Conservation (phyloP, 2,888 invertebrate species). For the Heliconius aoede region DNA sequence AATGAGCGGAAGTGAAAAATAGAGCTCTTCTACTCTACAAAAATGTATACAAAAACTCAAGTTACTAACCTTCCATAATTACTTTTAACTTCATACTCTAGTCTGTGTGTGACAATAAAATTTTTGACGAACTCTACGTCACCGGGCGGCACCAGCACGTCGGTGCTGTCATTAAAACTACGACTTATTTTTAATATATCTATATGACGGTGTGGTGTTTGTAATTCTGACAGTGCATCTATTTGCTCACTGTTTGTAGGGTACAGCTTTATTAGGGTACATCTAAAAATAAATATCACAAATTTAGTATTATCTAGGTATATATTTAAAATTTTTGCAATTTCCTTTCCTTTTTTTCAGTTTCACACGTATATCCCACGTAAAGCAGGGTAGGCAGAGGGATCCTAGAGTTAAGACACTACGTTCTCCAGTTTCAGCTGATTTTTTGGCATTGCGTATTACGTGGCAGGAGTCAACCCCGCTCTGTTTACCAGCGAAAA, state of each 20-base stretch:
- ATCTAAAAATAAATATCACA: slow-evolving; percentile 57
- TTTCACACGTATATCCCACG: too few species aligned
- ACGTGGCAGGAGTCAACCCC: too few species aligned
- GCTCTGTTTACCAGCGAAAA: too few species aligned
- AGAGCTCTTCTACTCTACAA: too few species aligned
- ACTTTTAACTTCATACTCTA: slow-evolving; percentile 57
- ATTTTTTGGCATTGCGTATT: too few species aligned
- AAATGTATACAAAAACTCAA: background rate
- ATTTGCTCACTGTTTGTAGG: slow-evolving; percentile 59
- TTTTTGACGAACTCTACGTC: slow-evolving; percentile 55
- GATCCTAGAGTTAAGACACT: too few species aligned
- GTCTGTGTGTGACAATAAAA: slow-evolving; percentile 54
- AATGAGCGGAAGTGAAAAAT: too few species aligned
- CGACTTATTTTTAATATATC: slow-evolving; percentile 67
- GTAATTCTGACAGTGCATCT: slow-evolving; percentile 53
- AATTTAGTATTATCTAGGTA: background rate
- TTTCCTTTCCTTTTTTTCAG: background rate
- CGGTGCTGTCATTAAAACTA: slow-evolving; percentile 68
- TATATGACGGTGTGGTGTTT: slow-evolving; percentile 56
- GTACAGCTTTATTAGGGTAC: slow-evolving; percentile 63
- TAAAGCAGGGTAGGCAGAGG: too few species aligned
- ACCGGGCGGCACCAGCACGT: slow-evolving; percentile 65
- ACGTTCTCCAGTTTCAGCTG: too few species aligned
- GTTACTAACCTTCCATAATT: slow-evolving; percentile 70
- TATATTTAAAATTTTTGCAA: background rate